Base-by-base conservation (phyloP, 2,797 vertebrate genomes). In the Myiotriccus ornatus region DNA sequence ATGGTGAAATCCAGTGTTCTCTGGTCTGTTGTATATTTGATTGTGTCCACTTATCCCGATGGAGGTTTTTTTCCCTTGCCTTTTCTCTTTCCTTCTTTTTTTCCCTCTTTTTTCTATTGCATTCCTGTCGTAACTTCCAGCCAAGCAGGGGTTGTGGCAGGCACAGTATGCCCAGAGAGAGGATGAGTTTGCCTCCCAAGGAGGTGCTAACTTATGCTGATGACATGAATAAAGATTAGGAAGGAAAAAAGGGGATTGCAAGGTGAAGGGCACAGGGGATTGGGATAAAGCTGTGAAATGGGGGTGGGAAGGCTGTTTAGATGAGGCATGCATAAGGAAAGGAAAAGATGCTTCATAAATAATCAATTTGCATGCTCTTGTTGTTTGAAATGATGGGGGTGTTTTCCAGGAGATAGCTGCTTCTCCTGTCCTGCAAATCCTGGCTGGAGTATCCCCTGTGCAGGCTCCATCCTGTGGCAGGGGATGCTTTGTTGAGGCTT, bases 191-290 rank as follows among this genome's bases (percentile, higher is more conserved):
- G 73, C 69, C 79, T 92, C 78, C 78, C 13, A 32, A 64, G 43
- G 84, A 91, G 79, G 84, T 94, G 93, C 85, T 96, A 91, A 92
- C 65, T 94, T 93, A 85, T 62, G 46, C 91, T 73, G 74, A 39
- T 69, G 56, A 65, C 65, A 53, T 69, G 62, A 81, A 70, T 95
- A 92, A 73, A 94, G 91, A 88, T 35, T 49, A 50, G 35, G 43
- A 83, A 73, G n/a, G 7, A 49, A 77, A 84, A 92, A 53, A 34
- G 23, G 25, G 14, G 22, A 49, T n/a, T 14, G 3, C 47, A 68
- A 90, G 77, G 96, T 91, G 96, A 91, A 85, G 75, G 90, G 81
- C 9, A 1, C 64, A 62, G 78, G 46, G 74, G 62, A 73, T 85
- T 12, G 47, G 52, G 6, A 77, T 73, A 81, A 75, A 96, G 76